phyloP scores from a whole-genome alignment of 1,140 invertebrate species.

The Cardiocondyla obscurior region DNA sequence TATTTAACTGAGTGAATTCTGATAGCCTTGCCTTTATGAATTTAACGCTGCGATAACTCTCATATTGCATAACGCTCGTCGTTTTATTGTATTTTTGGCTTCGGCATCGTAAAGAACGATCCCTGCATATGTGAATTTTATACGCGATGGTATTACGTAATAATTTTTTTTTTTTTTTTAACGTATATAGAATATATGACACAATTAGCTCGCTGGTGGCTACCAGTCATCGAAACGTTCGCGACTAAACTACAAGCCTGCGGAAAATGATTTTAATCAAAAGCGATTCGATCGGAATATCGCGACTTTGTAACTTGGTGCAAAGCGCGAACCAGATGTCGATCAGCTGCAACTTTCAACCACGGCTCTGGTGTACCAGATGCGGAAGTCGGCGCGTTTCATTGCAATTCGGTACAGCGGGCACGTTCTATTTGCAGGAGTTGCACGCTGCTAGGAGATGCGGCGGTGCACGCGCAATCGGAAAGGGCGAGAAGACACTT shows the following conservation, averaged over 20 bases:
- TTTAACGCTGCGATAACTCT: background rate
- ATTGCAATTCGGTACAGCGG: background rate
- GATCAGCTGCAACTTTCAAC: background rate
- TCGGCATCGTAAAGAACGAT: background rate
- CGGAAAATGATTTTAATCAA: conserved; percentile 6
- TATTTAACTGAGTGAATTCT: background rate
- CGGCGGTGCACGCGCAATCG: conserved; percentile 4
- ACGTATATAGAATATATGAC: too few relatives aligned
- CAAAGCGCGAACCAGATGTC: background rate
- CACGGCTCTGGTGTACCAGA: background rate
- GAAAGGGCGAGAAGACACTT: conserved; percentile 30
- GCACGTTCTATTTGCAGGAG: background rate
- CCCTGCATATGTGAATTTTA: background rate
- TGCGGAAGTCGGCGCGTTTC: background rate
- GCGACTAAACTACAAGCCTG: background rate
- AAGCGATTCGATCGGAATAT: background rate
- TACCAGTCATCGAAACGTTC: background rate
- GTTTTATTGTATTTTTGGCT: background rate
- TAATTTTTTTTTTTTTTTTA: conserved; percentile 10
- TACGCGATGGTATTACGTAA: background rate
- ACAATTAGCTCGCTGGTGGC: too few relatives aligned
- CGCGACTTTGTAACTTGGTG: background rate
- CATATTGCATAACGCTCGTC: background rate
- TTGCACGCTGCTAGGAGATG: conserved; percentile 7
- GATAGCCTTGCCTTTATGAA: conserved; percentile 6